phyloP scores from a whole-genome alignment of 2,888 invertebrate genomes.

The Hirtodrosophila alboralis region DNA sequence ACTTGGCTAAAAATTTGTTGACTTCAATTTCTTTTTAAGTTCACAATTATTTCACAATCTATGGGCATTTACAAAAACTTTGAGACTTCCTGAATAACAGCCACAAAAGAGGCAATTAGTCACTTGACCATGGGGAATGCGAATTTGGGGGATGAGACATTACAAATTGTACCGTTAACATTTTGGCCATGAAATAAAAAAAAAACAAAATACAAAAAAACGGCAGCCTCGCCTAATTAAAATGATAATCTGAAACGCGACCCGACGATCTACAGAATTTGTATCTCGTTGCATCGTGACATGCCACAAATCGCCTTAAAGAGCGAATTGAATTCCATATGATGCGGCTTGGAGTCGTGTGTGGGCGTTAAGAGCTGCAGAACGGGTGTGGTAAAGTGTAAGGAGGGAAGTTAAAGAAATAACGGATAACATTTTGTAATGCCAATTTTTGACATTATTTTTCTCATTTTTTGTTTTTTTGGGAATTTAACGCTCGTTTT shows the following conservation, averaged over 20 bases:
- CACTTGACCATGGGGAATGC: slow-evolving; percentile 27
- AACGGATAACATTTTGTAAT: slow-evolving; percentile 33
- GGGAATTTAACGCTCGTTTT: slow-evolving; percentile 7
- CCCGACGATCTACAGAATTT: slow-evolving; percentile 46
- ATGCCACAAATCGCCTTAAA: slow-evolving; percentile 69
- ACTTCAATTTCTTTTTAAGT: slow-evolving; percentile 35
- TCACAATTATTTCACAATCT: not conserved
- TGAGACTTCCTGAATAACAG: slow-evolving; percentile 33
- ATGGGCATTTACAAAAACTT: not conserved
- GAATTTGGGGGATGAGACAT: slow-evolving; percentile 23
- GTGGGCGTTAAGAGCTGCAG: slow-evolving; percentile 42
- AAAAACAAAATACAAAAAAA: not conserved
- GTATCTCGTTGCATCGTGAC: slow-evolving; percentile 57
- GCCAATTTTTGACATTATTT: slow-evolving; percentile 36
- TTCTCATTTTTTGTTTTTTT: not conserved
- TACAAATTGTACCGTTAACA: slow-evolving; percentile 40
- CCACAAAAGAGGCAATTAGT: slow-evolving; percentile 29
- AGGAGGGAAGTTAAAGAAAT: not conserved
- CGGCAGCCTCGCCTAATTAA: slow-evolving; percentile 33
- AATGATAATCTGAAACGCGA: slow-evolving; percentile 25
- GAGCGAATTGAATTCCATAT: slow-evolving; percentile 17
- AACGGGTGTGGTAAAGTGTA: no score
- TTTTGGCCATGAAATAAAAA: slow-evolving; percentile 7
- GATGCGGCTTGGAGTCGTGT: slow-evolving; percentile 9
- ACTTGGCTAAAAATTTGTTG: slow-evolving; percentile 24